Percentiles rank a stretch among this genome's conserved stretches.
Conservation (phyloP, 2,113 vertebrate genomes). For the Rhodinocichla rosea region DNA sequence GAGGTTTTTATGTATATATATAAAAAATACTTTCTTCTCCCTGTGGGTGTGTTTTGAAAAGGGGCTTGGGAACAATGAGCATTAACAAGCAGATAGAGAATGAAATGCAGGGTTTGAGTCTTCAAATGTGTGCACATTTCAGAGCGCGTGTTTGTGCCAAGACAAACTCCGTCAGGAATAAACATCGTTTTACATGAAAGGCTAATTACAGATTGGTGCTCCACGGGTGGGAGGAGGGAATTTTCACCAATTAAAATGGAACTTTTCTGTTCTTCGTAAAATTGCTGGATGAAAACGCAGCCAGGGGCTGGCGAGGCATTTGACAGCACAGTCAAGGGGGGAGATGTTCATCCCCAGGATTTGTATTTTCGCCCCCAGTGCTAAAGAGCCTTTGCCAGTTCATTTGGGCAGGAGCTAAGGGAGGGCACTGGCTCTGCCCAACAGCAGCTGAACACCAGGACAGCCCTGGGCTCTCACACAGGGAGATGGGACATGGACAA, state of each 20-base stretch:
- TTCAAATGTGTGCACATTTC: constrained; percentile 56
- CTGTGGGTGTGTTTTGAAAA: constrained; percentile 53
- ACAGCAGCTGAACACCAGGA: background rate
- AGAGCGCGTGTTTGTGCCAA: constrained; percentile 32
- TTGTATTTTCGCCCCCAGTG: rapidly evolving
- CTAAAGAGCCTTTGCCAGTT: background rate
- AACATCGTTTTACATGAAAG: constrained; percentile 63
- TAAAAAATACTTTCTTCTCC: constrained; percentile 30
- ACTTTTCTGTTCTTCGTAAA: background rate
- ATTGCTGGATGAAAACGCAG: background rate
- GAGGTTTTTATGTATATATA: background rate
- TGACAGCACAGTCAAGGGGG: background rate
- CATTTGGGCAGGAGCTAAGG: background rate
- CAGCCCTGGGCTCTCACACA: background rate
- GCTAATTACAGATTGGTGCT: constrained; percentile 57
- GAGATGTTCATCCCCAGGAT: background rate
- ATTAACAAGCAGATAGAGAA: constrained; percentile 53
- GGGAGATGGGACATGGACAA: background rate
- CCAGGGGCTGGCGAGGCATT: background rate
- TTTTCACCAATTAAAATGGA: constrained; percentile 56
- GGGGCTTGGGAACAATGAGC: constrained; percentile 53
- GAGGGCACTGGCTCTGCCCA: background rate
- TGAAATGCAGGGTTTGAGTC: constrained; percentile 44
- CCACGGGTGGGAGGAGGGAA: constrained; percentile 29
- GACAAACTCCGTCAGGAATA: constrained; percentile 62